Percentiles rank a stretch among this genome's conserved stretches.
Evolutionary conservation across 2,797 vertebrate genomes (phyloP).

Genomic region (Momotus momota): DNA sequence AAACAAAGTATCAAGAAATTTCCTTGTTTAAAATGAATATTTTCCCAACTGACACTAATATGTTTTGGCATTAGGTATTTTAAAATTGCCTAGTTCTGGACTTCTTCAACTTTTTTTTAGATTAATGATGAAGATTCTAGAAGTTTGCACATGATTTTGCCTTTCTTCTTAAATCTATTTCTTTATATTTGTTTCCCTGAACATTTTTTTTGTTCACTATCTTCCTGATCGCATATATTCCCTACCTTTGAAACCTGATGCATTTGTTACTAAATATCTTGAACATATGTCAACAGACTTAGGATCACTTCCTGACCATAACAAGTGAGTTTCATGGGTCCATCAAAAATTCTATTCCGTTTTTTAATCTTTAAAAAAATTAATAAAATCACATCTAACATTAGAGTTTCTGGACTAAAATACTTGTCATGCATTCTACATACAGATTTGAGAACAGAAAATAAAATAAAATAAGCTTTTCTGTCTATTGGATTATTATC

Average conservation of each 20-base stretch:
- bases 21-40: background rate
- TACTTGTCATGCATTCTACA: background rate
- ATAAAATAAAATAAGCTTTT: background rate
- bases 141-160: background rate
- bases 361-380: background rate
- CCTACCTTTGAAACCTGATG: background rate
- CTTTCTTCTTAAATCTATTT: background rate
- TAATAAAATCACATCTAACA: background rate
- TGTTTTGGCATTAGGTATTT: background rate
- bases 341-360: background rate
- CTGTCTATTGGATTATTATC: background rate
- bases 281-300: background rate
- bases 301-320: background rate
- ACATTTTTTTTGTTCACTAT: background rate
- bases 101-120: background rate
- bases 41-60: background rate
- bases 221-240: background rate
- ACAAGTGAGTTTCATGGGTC: background rate
- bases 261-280: background rate
- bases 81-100: background rate
- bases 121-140: background rate
- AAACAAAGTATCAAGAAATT: background rate
- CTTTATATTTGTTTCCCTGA: background rate
- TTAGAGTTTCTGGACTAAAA: background rate
- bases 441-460: background rate